These are phyloP conservation scores for Hybognathus amarus DNA, from an alignment of 2,797 vertebrate genomes.

Conservation along the genomic window DNA sequence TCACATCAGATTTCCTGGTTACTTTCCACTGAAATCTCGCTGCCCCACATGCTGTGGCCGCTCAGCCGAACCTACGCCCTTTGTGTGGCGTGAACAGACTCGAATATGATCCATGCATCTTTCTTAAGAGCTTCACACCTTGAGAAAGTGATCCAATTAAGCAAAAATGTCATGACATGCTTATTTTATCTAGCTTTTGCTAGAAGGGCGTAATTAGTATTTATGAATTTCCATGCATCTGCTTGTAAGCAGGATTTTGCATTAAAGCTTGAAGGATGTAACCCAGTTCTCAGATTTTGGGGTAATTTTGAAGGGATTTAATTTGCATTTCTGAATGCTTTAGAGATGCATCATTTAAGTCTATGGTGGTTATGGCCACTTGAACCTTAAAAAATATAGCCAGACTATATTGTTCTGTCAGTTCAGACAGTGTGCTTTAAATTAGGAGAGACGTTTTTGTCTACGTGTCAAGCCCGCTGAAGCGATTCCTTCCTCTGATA, in stretches of 20 bases:
- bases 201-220: neutral
- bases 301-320: neutral
- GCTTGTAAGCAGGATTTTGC: constrained; percentile 14
- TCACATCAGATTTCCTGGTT: constrained; percentile 13
- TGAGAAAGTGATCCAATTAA: constrained; percentile 14
- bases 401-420: constrained; percentile 11
- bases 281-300: neutral
- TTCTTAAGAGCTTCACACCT: constrained; percentile 14
- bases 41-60: constrained; percentile 5
- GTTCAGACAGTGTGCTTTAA: constrained; percentile 18
- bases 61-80: constrained; percentile 13
- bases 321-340: neutral
- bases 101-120: neutral
- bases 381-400: neutral
- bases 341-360: neutral
- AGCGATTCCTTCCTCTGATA: constrained; percentile 35
- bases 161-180: constrained; percentile 7
- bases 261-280: neutral
- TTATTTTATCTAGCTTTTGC: constrained; percentile 9
- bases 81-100: neutral
- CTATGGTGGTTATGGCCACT: neutral
- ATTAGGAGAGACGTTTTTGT: constrained; percentile 37
- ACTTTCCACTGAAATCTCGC: constrained; percentile 7
- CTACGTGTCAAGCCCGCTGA: constrained; percentile 11
- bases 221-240: constrained; percentile 6